Base-by-base conservation (phyloP, 2,113 vertebrate genomes). In the Anoura caudifer region DNA sequence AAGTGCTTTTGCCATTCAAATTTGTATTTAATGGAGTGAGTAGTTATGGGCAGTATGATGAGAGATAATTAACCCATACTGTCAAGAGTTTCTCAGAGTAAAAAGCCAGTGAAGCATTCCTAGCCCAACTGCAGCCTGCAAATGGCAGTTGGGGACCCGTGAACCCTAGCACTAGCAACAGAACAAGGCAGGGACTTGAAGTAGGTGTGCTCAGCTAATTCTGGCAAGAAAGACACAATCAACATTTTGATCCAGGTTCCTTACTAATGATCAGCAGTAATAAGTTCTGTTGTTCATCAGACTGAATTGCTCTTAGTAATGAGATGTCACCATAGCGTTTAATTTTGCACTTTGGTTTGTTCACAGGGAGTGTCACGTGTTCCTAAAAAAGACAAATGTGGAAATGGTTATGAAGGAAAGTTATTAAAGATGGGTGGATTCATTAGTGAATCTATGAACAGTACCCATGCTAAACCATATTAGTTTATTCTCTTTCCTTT, bases 11-110 rank as follows among this genome's bases (percentile, higher is more conserved):
- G 72, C 26, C 31, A 47, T 92, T 93, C 47, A 80, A 77, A 87
- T 93, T 61, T 82, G 52, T 91, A 90, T 93, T 97, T 96, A 86
- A 88, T 92, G 96, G 61, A 91, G 47, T 94, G 85, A 94, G 13
- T 67, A 88, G 43, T 91, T 90, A 50, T 84, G 22, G 56, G n/a
- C 95, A 47, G 52, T 75, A 52, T 94, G 38, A 65, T 70, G 85
- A 91, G 59, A 87, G 33, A 67, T 89, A 67, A 91, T 97, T 82
- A 95, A 91, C 90, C 38, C 31, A 70, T 47, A 63, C 3, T 50
- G 50, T n/a, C 43, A 80, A 86, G n/a, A 69, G 16, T 65, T 87
- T 95, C 63, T 81, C 50, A 43, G 84, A 85, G 36, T 26, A 33
- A 73, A 85, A n/a, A 65, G 33, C 7, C 7, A 5, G 50, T 26